Evolutionary conservation across 1,140 invertebrate genomes (phyloP).

Genomic region (Andricus grossulariae): DNA sequence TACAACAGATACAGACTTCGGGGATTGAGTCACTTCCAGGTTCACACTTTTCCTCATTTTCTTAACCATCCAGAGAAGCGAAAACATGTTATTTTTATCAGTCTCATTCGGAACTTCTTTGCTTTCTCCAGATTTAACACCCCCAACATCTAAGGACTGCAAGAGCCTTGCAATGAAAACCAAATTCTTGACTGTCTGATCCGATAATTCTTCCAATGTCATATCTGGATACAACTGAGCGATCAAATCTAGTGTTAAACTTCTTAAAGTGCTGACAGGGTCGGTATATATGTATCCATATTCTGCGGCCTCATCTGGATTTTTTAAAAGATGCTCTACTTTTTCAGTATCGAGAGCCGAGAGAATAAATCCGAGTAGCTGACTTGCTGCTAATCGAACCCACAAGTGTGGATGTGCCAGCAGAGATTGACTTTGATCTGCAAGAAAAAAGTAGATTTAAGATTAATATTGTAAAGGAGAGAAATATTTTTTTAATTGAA

Average conservation of each 20-base stretch:
- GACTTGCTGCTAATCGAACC: constrained; percentile 85
- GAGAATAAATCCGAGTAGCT: constrained; percentile 85
- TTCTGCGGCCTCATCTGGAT: constrained; percentile 51
- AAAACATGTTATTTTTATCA: constrained; percentile 64
- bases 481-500: neutral
- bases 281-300: constrained; percentile 79
- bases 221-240: constrained; percentile 82
- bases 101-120: constrained; percentile 63
- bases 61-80: constrained; percentile 82
- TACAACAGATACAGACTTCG: constrained; percentile 77
- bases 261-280: constrained; percentile 79
- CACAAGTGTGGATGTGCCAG: constrained; percentile 81
- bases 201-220: constrained; percentile 78
- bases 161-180: constrained; percentile 82
- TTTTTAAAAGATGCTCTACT: constrained; percentile 73
- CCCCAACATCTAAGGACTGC: constrained; percentile 71
- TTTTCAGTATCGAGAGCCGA: constrained; percentile 79
- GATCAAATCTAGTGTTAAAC: constrained; percentile 83
- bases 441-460: constrained; percentile 51
- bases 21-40: constrained; percentile 81
- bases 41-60: constrained; percentile 83
- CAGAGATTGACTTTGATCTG: constrained; percentile 75
- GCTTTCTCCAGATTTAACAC: constrained; percentile 59
- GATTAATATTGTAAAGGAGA: constrained; percentile 27
- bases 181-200: constrained; percentile 85